A percentile compares a stretch with the other conserved stretches of the same genome.
phyloP scores from a whole-genome alignment of 2,113 vertebrate genomes.

The Nesogale talazaci region DNA sequence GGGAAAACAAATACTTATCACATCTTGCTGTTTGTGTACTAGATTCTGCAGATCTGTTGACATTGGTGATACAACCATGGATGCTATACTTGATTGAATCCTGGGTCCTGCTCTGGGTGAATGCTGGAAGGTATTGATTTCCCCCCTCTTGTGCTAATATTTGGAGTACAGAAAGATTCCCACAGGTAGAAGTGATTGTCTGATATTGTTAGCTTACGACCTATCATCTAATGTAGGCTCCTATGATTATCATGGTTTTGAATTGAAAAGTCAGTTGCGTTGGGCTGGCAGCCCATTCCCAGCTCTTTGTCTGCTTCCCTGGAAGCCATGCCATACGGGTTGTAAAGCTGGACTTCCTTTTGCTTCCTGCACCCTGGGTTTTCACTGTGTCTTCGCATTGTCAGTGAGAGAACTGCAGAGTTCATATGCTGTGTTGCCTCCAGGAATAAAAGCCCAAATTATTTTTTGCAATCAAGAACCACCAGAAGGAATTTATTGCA shows the following conservation, averaged over 20 bases:
- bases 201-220: slow-evolving; percentile 40
- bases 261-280: slow-evolving; percentile 54
- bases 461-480: slow-evolving; percentile 47
- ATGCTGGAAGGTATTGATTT: slow-evolving; percentile 31
- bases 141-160: slow-evolving; percentile 45
- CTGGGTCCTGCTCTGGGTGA: slow-evolving; percentile 12
- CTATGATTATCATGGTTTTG: slow-evolving; percentile 55
- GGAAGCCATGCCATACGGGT: background rate
- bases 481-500: slow-evolving; percentile 40
- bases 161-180: slow-evolving; percentile 37
- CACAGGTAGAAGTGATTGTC: slow-evolving; percentile 43
- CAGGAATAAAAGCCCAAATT: slow-evolving; percentile 56
- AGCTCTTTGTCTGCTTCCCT: slow-evolving; percentile 39
- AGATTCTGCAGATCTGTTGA: slow-evolving; percentile 21
- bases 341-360: slow-evolving; percentile 42
- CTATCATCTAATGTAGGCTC: slow-evolving; percentile 41
- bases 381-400: slow-evolving; percentile 18
- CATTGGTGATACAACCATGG: slow-evolving; percentile 23
- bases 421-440: slow-evolving; percentile 22
- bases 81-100: slow-evolving; percentile 62
- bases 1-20: slow-evolving; percentile 35
- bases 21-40: slow-evolving; percentile 55
- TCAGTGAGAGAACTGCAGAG: slow-evolving; percentile 17
- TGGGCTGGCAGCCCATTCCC: background rate
- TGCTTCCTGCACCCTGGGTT: slow-evolving; percentile 26